phyloP scores from a whole-genome alignment of 2,113 vertebrate species.

The Lepus americanus region DNA sequence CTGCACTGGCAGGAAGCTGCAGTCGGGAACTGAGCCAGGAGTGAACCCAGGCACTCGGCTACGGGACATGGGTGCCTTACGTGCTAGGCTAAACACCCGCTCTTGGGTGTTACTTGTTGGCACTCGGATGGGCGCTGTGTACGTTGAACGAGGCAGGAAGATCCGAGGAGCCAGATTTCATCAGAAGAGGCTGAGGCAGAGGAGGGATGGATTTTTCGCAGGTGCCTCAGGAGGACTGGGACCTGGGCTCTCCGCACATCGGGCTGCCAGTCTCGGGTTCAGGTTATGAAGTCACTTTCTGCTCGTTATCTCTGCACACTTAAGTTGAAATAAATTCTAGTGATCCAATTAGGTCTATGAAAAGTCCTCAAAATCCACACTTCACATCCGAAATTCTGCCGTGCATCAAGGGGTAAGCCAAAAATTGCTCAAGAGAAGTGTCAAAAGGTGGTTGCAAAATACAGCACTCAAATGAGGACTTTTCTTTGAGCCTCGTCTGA shows the following conservation, averaged over 20 bases:
- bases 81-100: too few species aligned
- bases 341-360: background rate
- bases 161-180: background rate
- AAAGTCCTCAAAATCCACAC: slow-evolving; percentile 39
- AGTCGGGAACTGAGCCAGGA: too few species aligned
- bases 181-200: background rate
- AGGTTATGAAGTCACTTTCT: background rate
- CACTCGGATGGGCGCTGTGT: background rate
- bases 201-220: background rate
- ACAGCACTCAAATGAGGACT: background rate
- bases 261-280: background rate
- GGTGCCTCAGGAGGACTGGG: background rate
- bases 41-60: too few species aligned
- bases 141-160: background rate
- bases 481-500: slow-evolving; percentile 13
- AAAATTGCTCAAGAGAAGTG: slow-evolving; percentile 57
- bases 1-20: too few species aligned
- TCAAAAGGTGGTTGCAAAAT: slow-evolving; percentile 46
- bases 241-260: background rate
- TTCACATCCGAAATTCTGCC: slow-evolving; percentile 40
- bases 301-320: slow-evolving; percentile 16
- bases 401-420: background rate
- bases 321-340: slow-evolving; percentile 48
- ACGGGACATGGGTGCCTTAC: too few species aligned
- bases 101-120: background rate